These are phyloP conservation scores for Meiosimyza decipiens DNA, from an alignment of 2,888 invertebrate genomes.

Conservation along the genomic window DNA sequence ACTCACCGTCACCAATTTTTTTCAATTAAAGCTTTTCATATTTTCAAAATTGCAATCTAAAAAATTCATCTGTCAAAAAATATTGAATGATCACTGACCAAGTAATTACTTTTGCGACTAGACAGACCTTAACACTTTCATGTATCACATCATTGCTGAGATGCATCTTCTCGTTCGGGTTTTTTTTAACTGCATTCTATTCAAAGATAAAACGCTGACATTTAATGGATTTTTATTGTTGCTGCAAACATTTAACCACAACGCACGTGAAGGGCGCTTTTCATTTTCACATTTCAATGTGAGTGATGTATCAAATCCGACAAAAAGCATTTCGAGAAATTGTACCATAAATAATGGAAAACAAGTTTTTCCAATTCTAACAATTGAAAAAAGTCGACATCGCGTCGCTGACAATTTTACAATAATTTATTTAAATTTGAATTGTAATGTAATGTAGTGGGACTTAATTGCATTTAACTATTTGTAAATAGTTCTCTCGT, in stretches of 20 bases:
- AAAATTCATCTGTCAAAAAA: constrained; percentile 52
- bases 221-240: constrained; percentile 14
- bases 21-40: background rate
- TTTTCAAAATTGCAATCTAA: constrained; percentile 4
- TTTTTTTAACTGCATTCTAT: constrained; percentile 12
- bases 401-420: background rate
- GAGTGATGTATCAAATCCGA: constrained; percentile 56
- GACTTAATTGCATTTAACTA: no score
- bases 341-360: constrained; percentile 20
- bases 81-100: constrained; percentile 52
- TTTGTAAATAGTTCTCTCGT: no score
- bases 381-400: background rate
- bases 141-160: no score
- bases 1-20: background rate
- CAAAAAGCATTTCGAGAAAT: constrained; percentile 6
- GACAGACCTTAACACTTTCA: background rate
- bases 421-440: background rate
- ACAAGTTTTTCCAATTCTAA: constrained; percentile 25
- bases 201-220: background rate
- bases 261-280: background rate
- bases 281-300: constrained; percentile 30
- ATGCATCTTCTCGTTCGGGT: no score
- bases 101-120: constrained; percentile 13
- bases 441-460: no score
- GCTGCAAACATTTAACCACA: background rate